phyloP scores from a whole-genome alignment of 2,888 invertebrate species.

The Sceliomorpha sp. region DNA sequence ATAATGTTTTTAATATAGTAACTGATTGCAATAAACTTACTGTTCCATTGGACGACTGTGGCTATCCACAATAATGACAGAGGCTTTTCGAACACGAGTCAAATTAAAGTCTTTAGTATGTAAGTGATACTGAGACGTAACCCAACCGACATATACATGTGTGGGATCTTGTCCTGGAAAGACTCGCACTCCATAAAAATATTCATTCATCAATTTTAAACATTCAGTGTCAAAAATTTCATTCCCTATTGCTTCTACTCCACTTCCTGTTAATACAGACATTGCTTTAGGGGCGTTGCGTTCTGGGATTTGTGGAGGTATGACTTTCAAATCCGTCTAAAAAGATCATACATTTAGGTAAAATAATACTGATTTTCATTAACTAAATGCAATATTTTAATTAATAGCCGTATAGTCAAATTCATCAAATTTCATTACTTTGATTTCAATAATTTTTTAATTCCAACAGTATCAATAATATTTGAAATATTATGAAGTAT shows the following conservation, averaged over 20 bases:
- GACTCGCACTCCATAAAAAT: conserved; percentile 94
- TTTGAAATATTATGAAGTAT: too few relatives aligned
- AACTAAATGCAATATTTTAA: too few relatives aligned
- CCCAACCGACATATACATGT: conserved; percentile 99
- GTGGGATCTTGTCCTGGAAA: conserved; percentile 97
- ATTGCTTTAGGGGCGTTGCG: conserved; percentile 85
- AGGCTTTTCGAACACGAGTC: conserved; percentile 90
- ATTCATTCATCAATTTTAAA: conserved; percentile 96
- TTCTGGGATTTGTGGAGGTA: conserved; percentile 85
- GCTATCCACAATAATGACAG: conserved; percentile 90
- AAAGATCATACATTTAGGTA: too few relatives aligned
- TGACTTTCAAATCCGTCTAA: conserved; percentile 84
- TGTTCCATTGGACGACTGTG: conserved; percentile 89
- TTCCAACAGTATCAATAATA: too few relatives aligned
- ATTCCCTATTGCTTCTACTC: conserved; percentile 90
- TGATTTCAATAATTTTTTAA: too few relatives aligned
- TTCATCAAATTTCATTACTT: too few relatives aligned
- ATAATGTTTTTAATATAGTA: too few relatives aligned
- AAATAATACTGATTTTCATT: too few relatives aligned
- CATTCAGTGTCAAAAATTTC: conserved; percentile 94
- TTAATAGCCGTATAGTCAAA: too few relatives aligned
- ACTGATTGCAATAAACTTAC: conserved; percentile 82
- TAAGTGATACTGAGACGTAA: conserved; percentile 97
- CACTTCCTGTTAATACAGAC: conserved; percentile 86
- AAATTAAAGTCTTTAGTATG: conserved; percentile 95